phyloP scores from a whole-genome alignment of 2,797 vertebrate genomes.

The Microctenopoma stevenorrisi region DNA sequence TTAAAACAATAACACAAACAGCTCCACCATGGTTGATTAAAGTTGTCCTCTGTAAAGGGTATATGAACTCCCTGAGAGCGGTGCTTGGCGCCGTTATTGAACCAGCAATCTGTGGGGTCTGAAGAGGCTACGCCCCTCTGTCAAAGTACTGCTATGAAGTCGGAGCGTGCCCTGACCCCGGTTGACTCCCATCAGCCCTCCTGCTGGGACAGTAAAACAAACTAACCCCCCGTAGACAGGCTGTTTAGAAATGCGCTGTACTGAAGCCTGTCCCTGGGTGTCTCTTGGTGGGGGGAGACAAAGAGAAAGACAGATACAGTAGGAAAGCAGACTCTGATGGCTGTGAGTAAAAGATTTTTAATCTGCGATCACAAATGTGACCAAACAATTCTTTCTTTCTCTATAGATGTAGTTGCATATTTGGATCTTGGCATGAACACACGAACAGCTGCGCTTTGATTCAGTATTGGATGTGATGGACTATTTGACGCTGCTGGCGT shows the following conservation, averaged over 20 bases:
- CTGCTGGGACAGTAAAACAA: conserved; percentile 84
- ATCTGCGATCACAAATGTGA: conserved; percentile 24
- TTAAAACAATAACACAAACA: conserved; percentile 69
- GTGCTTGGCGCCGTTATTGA: conserved; percentile 68
- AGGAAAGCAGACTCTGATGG: conserved; percentile 27
- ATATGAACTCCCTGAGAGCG: conserved; percentile 55
- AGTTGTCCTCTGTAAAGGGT: conserved; percentile 78
- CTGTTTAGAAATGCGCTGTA: conserved; percentile 78
- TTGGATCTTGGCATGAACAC: conserved; percentile 53
- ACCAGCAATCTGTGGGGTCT: conserved; percentile 80
- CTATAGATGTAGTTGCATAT: conserved; percentile 42
- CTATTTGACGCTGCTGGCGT: conserved; percentile 41
- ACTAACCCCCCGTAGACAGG: conserved; percentile 75
- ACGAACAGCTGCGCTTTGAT: conserved; percentile 58
- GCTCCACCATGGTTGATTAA: conserved; percentile 69
- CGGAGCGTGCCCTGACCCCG: conserved; percentile 77
- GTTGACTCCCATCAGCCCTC: conserved; percentile 80
- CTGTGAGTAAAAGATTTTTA: not conserved
- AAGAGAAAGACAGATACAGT: conserved; percentile 45
- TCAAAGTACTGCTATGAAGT: conserved; percentile 71
- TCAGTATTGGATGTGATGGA: conserved; percentile 44
- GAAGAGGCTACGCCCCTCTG: conserved; percentile 75
- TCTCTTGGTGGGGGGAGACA: conserved; percentile 49
- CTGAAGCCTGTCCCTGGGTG: conserved; percentile 73
- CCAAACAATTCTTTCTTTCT: conserved; percentile 25